Evolutionary conservation across 2,888 invertebrate species (phyloP).

Genomic region (Drosophila differens): DNA sequence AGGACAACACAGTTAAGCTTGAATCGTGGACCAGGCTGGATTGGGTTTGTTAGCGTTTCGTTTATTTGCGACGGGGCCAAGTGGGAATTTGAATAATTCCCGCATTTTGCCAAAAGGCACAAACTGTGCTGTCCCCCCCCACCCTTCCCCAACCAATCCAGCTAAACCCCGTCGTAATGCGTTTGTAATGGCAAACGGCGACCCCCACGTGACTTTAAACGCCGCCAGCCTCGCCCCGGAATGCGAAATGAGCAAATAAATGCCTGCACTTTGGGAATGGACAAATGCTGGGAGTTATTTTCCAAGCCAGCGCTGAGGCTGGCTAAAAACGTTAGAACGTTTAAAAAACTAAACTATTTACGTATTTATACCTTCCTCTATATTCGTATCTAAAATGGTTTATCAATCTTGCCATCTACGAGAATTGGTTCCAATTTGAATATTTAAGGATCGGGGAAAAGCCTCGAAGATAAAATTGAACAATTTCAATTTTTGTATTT

Average conservation of each 20-base stretch:
- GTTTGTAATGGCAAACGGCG: slow-evolving; percentile 59
- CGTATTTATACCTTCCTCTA: background rate
- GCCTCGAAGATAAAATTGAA: background rate
- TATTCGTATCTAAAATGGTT: background rate
- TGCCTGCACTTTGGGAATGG: slow-evolving; percentile 24
- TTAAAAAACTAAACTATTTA: background rate
- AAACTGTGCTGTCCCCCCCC: slow-evolving; percentile 7
- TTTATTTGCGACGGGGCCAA: slow-evolving; percentile 65
- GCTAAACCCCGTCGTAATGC: slow-evolving; percentile 47
- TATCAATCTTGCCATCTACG: background rate
- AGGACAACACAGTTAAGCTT: background rate
- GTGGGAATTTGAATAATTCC: slow-evolving; percentile 77
- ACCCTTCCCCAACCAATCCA: background rate
- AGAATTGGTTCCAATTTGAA: background rate
- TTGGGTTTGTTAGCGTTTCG: slow-evolving; percentile 43
- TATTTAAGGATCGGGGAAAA: background rate
- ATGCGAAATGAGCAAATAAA: slow-evolving; percentile 68
- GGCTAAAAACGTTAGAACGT: background rate
- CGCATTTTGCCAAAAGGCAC: slow-evolving; percentile 50
- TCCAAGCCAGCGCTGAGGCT: background rate
- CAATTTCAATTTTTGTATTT: background rate
- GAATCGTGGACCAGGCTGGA: slow-evolving; percentile 6
- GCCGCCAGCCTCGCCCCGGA: slow-evolving; percentile 38
- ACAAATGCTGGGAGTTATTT: background rate
- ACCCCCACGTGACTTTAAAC: slow-evolving; percentile 51